Percentiles rank a stretch among this genome's conserved stretches.
These are phyloP conservation scores for Pteromalus puparum DNA, from an alignment of 1,140 invertebrate species.

Conservation along the genomic window DNA sequence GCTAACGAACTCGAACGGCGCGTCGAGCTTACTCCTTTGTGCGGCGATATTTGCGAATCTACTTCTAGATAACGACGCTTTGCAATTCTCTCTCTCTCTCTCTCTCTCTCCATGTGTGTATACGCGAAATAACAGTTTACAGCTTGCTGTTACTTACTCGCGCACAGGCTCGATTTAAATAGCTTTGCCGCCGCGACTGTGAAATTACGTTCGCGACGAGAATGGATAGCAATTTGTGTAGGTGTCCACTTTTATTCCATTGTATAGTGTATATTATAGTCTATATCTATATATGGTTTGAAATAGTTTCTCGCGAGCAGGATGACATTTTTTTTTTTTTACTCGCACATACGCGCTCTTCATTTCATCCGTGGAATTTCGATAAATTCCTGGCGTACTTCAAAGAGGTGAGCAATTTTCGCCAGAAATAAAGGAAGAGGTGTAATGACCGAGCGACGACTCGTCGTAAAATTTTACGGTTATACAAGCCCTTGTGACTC, in stretches of 20 bases:
- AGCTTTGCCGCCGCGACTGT: no score
- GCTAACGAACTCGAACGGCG: not conserved
- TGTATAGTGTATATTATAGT: no score
- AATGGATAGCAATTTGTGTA: no score
- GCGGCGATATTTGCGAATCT: constrained; percentile 3
- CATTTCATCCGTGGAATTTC: not conserved
- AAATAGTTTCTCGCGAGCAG: no score
- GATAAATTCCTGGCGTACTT: constrained; percentile 12
- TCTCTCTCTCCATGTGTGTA: no score
- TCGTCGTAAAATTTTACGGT: constrained; percentile 35
- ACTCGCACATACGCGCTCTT: no score
- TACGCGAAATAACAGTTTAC: not conserved
- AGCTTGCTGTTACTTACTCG: not conserved
- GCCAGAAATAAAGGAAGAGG: not conserved
- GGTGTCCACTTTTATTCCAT: no score
- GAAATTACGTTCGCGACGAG: no score
- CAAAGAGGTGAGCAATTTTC: not conserved
- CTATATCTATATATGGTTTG: no score
- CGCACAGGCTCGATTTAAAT: no score
- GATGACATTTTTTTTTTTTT: not conserved
- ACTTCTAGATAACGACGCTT: not conserved
- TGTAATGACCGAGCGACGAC: not conserved
- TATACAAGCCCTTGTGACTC: not conserved
- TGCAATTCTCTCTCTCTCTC: no score
- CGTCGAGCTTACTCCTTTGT: not conserved